Evolutionary conservation across 2,797 vertebrate genomes (phyloP).

Genomic region (Coccyzus lansbergi): DNA sequence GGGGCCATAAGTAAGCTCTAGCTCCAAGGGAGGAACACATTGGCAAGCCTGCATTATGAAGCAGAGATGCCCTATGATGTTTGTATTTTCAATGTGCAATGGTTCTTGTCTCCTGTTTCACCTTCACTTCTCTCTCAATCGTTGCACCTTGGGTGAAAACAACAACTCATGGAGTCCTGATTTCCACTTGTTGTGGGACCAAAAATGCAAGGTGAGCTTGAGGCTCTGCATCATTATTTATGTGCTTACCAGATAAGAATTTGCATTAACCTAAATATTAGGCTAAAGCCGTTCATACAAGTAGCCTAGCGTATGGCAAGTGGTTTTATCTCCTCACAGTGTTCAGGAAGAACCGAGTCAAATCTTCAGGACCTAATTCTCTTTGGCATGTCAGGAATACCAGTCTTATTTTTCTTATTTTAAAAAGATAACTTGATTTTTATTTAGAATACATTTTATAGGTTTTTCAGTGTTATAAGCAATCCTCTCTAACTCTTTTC

Average conservation of each 20-base stretch:
- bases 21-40: not conserved
- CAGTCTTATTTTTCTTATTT: not conserved
- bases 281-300: not conserved
- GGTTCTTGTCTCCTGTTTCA: not conserved
- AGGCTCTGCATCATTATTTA: not conserved
- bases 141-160: not conserved
- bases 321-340: not conserved
- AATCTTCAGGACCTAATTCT: not conserved
- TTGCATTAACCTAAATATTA: not conserved
- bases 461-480: not conserved
- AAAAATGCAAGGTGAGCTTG: too few species aligned
- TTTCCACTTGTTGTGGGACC: not conserved
- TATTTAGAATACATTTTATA: not conserved
- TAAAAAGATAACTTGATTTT: too few species aligned
- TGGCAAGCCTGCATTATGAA: not conserved
- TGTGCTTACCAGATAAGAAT: not conserved
- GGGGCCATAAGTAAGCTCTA: not conserved
- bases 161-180: not conserved
- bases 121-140: not conserved
- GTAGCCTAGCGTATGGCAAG: not conserved
- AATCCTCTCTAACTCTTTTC: not conserved
- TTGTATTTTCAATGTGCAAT: not conserved
- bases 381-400: not conserved
- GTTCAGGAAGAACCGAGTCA: not conserved
- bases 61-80: not conserved